A percentile compares a stretch with the other conserved stretches of the same genome.
Evolutionary conservation across 1,140 invertebrate species (phyloP).

Genomic region (Zaprionus gabonicus): DNA sequence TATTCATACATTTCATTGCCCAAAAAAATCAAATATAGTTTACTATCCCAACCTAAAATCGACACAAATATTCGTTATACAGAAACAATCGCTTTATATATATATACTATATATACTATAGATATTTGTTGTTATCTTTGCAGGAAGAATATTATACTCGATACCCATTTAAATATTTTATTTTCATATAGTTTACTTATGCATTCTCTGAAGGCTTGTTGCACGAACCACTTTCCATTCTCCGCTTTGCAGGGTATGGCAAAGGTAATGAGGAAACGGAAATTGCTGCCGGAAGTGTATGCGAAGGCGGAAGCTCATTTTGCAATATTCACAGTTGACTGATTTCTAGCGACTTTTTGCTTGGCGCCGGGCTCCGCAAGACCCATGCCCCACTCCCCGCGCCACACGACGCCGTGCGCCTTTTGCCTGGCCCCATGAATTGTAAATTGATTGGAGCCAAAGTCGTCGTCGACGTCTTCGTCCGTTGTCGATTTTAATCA

Average conservation of each 20-base stretch:
- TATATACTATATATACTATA: too few species aligned
- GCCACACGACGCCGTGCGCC: neutral
- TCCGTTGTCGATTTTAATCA: constrained; percentile 68
- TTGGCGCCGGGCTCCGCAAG: constrained; percentile 16
- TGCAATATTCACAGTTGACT: constrained; percentile 81
- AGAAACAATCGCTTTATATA: too few species aligned
- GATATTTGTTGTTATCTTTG: too few species aligned
- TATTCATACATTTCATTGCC: too few species aligned
- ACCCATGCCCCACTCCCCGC: too few species aligned
- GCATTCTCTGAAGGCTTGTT: neutral
- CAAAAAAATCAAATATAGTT: too few species aligned
- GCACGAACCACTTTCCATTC: too few species aligned
- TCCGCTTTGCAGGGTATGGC: constrained; percentile 37
- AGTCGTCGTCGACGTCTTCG: constrained; percentile 33
- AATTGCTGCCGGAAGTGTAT: constrained; percentile 82
- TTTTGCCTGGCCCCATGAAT: constrained; percentile 58
- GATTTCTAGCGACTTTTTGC: constrained; percentile 75
- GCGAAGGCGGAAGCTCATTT: constrained; percentile 80
- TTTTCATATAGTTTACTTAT: neutral
- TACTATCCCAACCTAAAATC: too few species aligned
- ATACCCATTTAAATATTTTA: neutral
- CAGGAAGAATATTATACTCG: too few species aligned
- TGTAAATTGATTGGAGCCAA: constrained; percentile 79
- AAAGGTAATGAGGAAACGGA: constrained; percentile 82
- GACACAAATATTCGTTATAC: too few species aligned